These are phyloP conservation scores for Metopolophium dirhodum DNA, from an alignment of 1,140 invertebrate genomes.

Conservation along the genomic window DNA sequence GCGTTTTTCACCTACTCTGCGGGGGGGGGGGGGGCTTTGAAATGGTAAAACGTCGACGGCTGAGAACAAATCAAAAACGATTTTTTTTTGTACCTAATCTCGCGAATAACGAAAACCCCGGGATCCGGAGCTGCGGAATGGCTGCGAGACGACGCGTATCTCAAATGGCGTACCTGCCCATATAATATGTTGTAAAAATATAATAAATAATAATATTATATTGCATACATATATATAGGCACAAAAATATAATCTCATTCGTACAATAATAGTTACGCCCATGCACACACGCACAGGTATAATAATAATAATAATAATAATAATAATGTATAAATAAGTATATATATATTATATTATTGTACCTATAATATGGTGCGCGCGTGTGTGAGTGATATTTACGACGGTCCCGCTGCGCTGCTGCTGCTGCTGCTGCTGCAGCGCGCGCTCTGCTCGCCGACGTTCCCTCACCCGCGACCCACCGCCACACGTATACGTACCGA, in stretches of 20 bases:
- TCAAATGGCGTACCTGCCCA: too few relatives aligned
- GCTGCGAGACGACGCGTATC: background rate
- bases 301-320: background rate
- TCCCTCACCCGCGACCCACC: background rate
- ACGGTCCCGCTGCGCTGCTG: conserved; percentile 8
- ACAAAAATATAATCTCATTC: background rate
- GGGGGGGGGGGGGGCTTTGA: background rate
- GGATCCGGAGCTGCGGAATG: background rate
- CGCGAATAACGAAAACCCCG: background rate
- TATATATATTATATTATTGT: conserved; percentile 12
- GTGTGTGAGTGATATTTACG: background rate
- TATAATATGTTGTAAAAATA: background rate
- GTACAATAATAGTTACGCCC: background rate
- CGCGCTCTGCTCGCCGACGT: background rate
- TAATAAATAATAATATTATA: background rate
- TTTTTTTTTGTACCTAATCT: background rate
- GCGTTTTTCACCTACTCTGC: background rate
- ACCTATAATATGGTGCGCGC: background rate
- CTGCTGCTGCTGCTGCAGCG: background rate
- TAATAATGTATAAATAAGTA: background rate
- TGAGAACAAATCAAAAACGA: background rate
- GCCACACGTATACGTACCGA: conserved; percentile 35
- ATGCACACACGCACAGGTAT: background rate
- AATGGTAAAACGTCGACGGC: background rate
- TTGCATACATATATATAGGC: background rate